A percentile compares a stretch with the other conserved stretches of the same genome.
Evolutionary conservation across 2,113 vertebrate genomes (phyloP).

Genomic region (Proterorhinus semilunaris): DNA sequence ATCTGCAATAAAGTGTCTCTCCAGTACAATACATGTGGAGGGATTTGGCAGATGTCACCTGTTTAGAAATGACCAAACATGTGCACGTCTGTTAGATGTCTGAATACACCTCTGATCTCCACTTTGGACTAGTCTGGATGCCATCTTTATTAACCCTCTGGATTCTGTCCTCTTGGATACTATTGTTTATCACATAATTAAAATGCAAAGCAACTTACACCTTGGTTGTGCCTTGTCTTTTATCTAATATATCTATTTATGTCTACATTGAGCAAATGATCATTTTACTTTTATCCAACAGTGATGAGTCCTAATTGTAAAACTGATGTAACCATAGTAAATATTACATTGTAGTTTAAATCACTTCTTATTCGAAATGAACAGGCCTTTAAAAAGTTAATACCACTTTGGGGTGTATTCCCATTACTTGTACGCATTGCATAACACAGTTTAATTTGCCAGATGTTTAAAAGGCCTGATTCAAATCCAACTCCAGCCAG

Average conservation of each 20-base stretch:
- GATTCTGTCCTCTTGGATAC: conserved; percentile 12
- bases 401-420: not conserved
- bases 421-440: conserved; percentile 13
- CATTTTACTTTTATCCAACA: not conserved
- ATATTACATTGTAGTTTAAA: conserved; percentile 3
- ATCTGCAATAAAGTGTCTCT: conserved; percentile 16
- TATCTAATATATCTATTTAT: not conserved
- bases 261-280: not conserved
- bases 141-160: not conserved
- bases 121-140: conserved; percentile 4
- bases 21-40: conserved; percentile 30
- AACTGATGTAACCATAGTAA: conserved; percentile 37
- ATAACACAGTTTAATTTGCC: conserved; percentile 1
- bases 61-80: conserved; percentile 39
- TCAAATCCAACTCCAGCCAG: conserved; percentile 7
- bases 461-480: conserved; percentile 18
- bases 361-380: not conserved
- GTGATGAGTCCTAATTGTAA: not conserved
- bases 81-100: conserved; percentile 50
- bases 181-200: conserved; percentile 4
- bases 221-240: not conserved
- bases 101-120: conserved; percentile 12
- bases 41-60: conserved; percentile 29
- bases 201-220: conserved; percentile 1
- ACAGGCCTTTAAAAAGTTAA: not conserved